A percentile compares a stretch with the other conserved stretches of the same genome.
These are phyloP conservation scores for Medauroidea extradentata DNA, from an alignment of 1,140 invertebrate genomes.

Conservation along the genomic window DNA sequence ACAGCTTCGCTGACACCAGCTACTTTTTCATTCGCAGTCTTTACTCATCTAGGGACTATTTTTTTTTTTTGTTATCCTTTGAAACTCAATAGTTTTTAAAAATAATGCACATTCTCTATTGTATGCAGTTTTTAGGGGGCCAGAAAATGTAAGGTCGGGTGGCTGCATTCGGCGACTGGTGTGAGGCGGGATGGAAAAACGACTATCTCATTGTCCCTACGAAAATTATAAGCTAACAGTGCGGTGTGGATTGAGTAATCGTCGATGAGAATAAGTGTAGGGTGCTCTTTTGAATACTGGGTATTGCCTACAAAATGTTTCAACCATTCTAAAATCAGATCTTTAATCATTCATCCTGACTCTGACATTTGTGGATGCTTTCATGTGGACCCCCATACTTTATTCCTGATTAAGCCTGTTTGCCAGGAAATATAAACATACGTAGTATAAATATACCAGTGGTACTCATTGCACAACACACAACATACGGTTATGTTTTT, in stretches of 20 bases:
- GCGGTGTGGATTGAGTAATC: constrained; percentile 14
- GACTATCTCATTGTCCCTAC: constrained; percentile 21
- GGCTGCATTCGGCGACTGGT: constrained; percentile 40
- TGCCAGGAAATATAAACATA: constrained; percentile 38
- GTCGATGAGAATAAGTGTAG: no score
- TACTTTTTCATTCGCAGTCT: neutral
- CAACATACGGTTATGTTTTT: constrained; percentile 26
- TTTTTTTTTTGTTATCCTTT: constrained; percentile 1
- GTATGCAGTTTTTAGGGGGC: constrained; percentile 29
- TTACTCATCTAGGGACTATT: neutral
- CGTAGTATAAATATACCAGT: constrained; percentile 36
- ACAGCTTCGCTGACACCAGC: neutral
- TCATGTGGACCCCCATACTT: constrained; percentile 19
- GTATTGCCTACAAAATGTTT: no score
- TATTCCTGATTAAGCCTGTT: constrained; percentile 31
- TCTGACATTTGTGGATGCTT: constrained; percentile 3
- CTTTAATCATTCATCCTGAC: constrained; percentile 18
- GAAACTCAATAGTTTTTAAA: no score
- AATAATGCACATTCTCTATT: neutral
- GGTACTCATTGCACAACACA: constrained; percentile 34
- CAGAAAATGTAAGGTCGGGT: constrained; percentile 35
- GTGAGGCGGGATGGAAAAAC: constrained; percentile 32
- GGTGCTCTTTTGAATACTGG: no score
- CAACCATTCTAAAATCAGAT: constrained; percentile 2
- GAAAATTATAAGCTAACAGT: constrained; percentile 18